Evolutionary conservation across 1,140 invertebrate genomes (phyloP).

Genomic region (Apis cerana): DNA sequence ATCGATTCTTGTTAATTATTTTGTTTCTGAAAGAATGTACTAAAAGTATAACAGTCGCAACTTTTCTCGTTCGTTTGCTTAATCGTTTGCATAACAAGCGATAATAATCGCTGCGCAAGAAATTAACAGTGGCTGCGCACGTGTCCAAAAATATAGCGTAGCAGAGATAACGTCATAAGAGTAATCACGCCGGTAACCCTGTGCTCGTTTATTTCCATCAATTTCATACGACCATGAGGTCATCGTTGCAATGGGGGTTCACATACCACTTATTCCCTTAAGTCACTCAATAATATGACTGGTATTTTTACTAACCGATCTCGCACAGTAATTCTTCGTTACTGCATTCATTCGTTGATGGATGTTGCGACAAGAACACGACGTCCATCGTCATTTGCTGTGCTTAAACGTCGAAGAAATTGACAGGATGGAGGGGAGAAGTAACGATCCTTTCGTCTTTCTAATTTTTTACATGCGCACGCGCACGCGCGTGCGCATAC

Average conservation of each 20-base stretch:
- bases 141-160: slow-evolving; percentile 40
- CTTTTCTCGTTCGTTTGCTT: no score
- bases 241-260: slow-evolving; percentile 10
- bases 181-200: slow-evolving; percentile 35
- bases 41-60: slow-evolving; percentile 1
- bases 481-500: background rate
- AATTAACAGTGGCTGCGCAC: slow-evolving; percentile 30
- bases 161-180: slow-evolving; percentile 30
- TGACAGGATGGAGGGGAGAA: background rate
- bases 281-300: slow-evolving; percentile 38
- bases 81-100: slow-evolving; percentile 22
- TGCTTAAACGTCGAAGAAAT: no score
- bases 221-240: slow-evolving; percentile 10
- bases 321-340: slow-evolving; percentile 35
- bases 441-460: slow-evolving; percentile 2
- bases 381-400: slow-evolving; percentile 4
- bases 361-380: slow-evolving; percentile 2
- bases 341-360: background rate
- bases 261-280: slow-evolving; percentile 14
- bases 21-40: background rate
- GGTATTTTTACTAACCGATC: slow-evolving; percentile 48
- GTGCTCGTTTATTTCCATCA: slow-evolving; percentile 49
- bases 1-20: background rate
- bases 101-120: slow-evolving; percentile 26
- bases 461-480: background rate